Percentiles rank a stretch among this genome's conserved stretches.
Evolutionary conservation across 2,888 invertebrate species (phyloP).

Genomic region (Eristalis arbustorum): DNA sequence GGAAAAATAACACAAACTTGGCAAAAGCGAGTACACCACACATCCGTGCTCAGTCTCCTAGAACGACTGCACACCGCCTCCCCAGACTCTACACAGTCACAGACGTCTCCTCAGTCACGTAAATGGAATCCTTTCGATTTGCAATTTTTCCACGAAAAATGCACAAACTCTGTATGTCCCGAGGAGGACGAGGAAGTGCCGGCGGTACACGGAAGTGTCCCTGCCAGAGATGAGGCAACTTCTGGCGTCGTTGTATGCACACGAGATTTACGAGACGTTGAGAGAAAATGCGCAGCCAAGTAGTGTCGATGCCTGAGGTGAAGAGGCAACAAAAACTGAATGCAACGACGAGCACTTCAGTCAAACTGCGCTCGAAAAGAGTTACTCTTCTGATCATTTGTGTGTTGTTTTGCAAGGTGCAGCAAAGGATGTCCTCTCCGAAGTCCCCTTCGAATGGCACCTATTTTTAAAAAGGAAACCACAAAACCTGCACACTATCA

Average conservation of each 20-base stretch:
- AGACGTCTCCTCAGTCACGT: background rate
- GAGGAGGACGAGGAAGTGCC: background rate
- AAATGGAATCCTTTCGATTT: constrained; percentile 32
- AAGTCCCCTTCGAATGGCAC: background rate
- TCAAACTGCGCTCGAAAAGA: constrained; percentile 8
- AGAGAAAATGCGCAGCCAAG: constrained; percentile 47
- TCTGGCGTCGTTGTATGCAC: constrained; percentile 11
- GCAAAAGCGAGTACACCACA: constrained; percentile 19
- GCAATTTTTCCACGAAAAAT: constrained; percentile 11
- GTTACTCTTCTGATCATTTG: background rate
- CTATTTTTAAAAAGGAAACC: too few relatives aligned
- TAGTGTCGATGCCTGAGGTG: constrained; percentile 31
- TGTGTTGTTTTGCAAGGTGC: background rate
- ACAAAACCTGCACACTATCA: background rate
- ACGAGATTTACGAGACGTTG: constrained; percentile 15
- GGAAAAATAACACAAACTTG: constrained; percentile 26
- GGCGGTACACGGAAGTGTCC: constrained; percentile 23
- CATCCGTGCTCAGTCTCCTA: constrained; percentile 8
- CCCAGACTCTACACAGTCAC: background rate
- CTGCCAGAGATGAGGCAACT: constrained; percentile 19
- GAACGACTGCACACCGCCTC: background rate
- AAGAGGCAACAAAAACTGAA: background rate
- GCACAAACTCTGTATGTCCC: background rate
- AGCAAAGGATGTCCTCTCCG: background rate
- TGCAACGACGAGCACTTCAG: constrained; percentile 8